These are phyloP conservation scores for Willowsia nigromaculata DNA, from an alignment of 2,888 invertebrate species.

Conservation along the genomic window DNA sequence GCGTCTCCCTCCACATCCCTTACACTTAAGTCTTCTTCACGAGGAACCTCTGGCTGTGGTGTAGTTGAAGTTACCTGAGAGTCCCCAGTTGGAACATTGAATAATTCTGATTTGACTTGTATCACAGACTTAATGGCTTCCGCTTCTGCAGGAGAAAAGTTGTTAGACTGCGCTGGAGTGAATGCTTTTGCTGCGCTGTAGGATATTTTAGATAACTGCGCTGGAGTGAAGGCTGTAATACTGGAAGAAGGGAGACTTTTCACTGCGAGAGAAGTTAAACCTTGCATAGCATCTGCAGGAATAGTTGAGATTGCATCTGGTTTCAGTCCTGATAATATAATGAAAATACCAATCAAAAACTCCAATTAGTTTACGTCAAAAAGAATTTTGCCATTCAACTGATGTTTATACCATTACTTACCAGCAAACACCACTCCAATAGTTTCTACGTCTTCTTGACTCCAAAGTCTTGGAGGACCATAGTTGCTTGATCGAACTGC, in stretches of 20 bases:
- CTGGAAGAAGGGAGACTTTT: conserved; percentile 65
- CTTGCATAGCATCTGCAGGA: conserved; percentile 75
- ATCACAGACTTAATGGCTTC: conserved; percentile 63
- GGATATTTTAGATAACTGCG: conserved; percentile 72
- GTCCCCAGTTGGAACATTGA: conserved; percentile 41
- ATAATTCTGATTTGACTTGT: conserved; percentile 55
- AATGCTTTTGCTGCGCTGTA: conserved; percentile 73
- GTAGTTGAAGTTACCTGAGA: background rate
- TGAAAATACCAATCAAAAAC: background rate
- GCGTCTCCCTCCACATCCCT: background rate
- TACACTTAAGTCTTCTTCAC: background rate
- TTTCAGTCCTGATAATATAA: conserved; percentile 70
- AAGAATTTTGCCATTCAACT: background rate
- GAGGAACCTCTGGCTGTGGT: background rate
- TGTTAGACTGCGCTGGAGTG: conserved; percentile 44
- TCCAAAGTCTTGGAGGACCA: conserved; percentile 76
- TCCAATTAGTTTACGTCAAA: background rate
- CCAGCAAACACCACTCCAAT: conserved; percentile 78
- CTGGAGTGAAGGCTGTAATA: conserved; percentile 61
- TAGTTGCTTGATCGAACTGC: conserved; percentile 75
- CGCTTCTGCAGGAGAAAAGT: conserved; percentile 59
- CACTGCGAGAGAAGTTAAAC: conserved; percentile 73
- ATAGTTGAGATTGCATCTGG: conserved; percentile 74
- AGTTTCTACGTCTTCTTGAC: conserved; percentile 75
- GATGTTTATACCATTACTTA: conserved; percentile 36